Evolutionary conservation across 1,140 invertebrate genomes (phyloP), one percentile per base, ranked within the genome.

Genomic region (Lineus longissimus): DNA sequence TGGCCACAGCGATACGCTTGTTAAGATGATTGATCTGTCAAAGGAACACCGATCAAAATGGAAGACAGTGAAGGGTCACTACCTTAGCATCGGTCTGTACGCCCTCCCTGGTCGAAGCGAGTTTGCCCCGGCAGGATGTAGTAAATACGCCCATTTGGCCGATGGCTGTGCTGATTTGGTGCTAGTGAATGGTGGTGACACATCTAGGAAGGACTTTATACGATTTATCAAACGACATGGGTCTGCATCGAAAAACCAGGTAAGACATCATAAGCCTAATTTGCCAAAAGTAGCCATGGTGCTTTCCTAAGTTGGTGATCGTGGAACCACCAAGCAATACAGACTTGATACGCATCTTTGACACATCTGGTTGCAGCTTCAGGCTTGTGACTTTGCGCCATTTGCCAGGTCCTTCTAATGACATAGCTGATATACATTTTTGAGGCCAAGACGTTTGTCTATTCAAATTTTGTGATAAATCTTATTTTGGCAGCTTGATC

Each of bases 241-340:
- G n/a, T 79, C 75, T 60, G 31, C 31, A 2, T 54, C 67, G 9
- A 81, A 81, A 74, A 74, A 80, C 65, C 78, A 78, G 71, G 78
- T 81, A 64, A 25, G 62, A 19, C 15, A 9, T 22, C 11, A 22
- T 22, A 22, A 13, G 27, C 54, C 22, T 55, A 29, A 11, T 11
- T 17, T 29, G 11, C 19, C 11, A 22, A 22, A 55, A 15, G 11
- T 22, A 22, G 54, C 54, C 54, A 55, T 55, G 22, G 19, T 22
- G 11, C 11, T 13, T 11, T 13, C 54, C 15, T 55, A 55, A 55
- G 19, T 55, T 22, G 19, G 40, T 43, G 40, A 19, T 43, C 40
- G 11, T 43, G 11, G 19, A 43, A 13, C 11, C 19, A 13, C 11
- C 11, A 19, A 43, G 11, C 19, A 43, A 43, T 43, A 43, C 19